Percentiles rank a stretch among this genome's conserved stretches.
Conservation (phyloP, 2,797 vertebrate species). For the Ara ararauna region DNA sequence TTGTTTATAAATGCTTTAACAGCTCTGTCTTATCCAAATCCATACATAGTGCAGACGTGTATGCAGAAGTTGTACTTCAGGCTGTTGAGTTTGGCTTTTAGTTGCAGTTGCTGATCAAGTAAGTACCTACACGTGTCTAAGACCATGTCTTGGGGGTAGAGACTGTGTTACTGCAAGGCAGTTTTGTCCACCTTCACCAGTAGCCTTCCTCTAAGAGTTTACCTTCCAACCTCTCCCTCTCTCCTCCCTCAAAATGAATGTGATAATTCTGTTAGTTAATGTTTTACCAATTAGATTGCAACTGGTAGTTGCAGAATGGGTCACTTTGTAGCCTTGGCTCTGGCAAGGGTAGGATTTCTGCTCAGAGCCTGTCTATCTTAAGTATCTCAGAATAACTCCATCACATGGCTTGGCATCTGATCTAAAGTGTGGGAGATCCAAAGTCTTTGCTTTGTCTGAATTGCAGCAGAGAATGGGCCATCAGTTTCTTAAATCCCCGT, state of each 20-base stretch:
- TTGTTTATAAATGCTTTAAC: constrained; percentile 19
- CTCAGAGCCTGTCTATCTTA: neutral
- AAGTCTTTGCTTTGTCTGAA: neutral
- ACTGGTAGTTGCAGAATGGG: neutral
- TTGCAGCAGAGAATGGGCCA: neutral
- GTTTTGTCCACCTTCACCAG: neutral
- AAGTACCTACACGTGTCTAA: neutral
- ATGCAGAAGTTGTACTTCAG: neutral
- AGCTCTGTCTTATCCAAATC: neutral
- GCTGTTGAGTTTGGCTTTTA: neutral
- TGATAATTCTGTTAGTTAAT: neutral
- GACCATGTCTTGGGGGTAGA: neutral
- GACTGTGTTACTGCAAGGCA: neutral
- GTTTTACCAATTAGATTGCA: neutral
- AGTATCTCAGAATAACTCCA: neutral
- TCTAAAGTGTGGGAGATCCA: neutral
- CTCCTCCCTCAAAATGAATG: neutral
- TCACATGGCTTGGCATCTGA: neutral
- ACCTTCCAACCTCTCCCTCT: neutral
- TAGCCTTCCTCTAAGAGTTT: neutral
- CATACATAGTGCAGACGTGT: neutral
- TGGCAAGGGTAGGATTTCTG: neutral
- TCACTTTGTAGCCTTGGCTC: neutral
- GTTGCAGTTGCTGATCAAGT: neutral
- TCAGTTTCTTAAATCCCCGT: neutral